Evolutionary conservation across 2,113 vertebrate species (phyloP).

Genomic region (Acanthisitta chloris): DNA sequence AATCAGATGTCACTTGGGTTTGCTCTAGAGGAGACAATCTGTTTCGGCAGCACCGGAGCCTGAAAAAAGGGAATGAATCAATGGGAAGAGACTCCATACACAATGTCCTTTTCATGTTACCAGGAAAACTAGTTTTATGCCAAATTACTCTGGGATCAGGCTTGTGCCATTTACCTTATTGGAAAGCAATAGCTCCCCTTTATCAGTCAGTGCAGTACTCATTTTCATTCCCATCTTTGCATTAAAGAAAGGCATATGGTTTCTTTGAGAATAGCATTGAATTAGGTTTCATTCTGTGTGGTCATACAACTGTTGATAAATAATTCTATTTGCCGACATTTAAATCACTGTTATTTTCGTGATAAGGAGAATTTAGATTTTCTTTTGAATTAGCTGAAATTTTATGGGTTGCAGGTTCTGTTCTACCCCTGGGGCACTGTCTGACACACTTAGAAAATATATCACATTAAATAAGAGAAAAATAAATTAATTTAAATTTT

Average conservation of each 20-base stretch:
- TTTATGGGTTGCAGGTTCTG: neutral
- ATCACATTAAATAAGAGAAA: neutral
- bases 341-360: neutral
- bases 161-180: constrained; percentile 48
- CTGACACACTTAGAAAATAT: neutral
- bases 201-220: constrained; percentile 51
- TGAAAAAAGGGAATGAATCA: constrained; percentile 39
- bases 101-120: constrained; percentile 14
- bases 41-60: constrained; percentile 5
- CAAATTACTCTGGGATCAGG: constrained; percentile 27
- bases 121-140: constrained; percentile 18
- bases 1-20: constrained; percentile 60
- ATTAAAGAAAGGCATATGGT: neutral
- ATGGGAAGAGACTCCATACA: neutral
- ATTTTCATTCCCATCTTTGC: constrained; percentile 50
- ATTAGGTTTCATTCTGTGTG: neutral
- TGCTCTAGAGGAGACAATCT: constrained; percentile 28
- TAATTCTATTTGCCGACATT: neutral
- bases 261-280: neutral
- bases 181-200: constrained; percentile 48
- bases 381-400: neutral
- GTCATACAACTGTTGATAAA: constrained; percentile 10
- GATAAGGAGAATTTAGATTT: constrained; percentile 13
- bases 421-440: neutral
- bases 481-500: neutral